Evolutionary conservation across 2,797 vertebrate genomes (phyloP), one percentile per base, ranked within the genome.

Genomic region (Pangasius krempfi): DNA sequence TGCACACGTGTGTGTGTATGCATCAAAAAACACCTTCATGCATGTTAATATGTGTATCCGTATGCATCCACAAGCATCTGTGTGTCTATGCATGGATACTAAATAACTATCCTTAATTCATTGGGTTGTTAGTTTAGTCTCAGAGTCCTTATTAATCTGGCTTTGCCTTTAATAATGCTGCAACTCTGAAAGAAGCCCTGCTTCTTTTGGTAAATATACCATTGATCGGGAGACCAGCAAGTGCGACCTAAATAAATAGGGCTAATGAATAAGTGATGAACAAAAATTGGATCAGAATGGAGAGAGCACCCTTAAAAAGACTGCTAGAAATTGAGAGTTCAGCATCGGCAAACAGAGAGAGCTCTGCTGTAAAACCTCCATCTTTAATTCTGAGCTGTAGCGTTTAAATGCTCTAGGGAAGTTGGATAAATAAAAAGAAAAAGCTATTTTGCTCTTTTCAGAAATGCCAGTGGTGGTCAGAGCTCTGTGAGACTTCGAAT

Each of bases 231-330:
- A 85, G 81, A 88, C 91, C 88, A 89, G 89, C 88, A 79, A 89
- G 89, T 90, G 90, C 90, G 87, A 91, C 90, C 92, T 93, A 92
- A 92, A 95, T 95, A 95, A 95, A 95, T 95, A 94, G 93, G 92
- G 93, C 91, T 93, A 92, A 93, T 96, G 94, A 95, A 96, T 96
- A 94, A 95, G 91, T 95, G 93, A 96, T 95, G 91, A 95, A 91
- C 90, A 90, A 93, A 92, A 95, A 94, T 94, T 89, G 93, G 93
- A 93, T 94, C 87, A 89, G 93, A 91, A 90, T 88, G 86, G 88
- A 81, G 73, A 88, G 91, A 91, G 87, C 83, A 4, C 75, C 30
- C 33, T 90, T 62, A 86, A 90, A 89, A 86, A n/a, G 85, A 85
- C 68, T 70, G 87, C 72, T 72, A 72, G 78, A 85, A 88, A 75